Evolutionary conservation across 2,797 vertebrate genomes (phyloP).

Genomic region (Lutjanus argentimaculatus): DNA sequence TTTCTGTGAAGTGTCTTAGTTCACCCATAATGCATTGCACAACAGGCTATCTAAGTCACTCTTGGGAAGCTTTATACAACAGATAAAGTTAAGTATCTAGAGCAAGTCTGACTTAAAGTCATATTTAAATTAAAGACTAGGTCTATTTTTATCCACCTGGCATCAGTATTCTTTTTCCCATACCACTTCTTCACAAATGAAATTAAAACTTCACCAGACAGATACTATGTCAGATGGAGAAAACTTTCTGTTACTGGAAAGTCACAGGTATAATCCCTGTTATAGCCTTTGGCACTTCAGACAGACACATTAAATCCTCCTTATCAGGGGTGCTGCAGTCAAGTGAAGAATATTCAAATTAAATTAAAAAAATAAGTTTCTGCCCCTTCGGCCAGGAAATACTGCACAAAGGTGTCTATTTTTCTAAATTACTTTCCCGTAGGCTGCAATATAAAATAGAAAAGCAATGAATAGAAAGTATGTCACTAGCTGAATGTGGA

Average conservation of each 20-base stretch:
- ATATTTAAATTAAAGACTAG: no score
- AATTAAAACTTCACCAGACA: background rate
- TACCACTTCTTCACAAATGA: slow-evolving; percentile 1
- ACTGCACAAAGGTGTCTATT: background rate
- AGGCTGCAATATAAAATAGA: slow-evolving; percentile 19
- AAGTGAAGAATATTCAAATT: slow-evolving; percentile 30
- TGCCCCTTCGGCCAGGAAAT: slow-evolving; percentile 3
- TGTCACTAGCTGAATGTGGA: slow-evolving; percentile 30
- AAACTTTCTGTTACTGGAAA: slow-evolving; percentile 15
- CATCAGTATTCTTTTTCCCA: background rate
- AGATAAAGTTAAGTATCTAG: no score
- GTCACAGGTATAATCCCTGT: slow-evolving; percentile 26
- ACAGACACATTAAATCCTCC: slow-evolving; percentile 12
- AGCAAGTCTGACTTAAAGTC: no score
- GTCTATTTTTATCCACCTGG: no score
- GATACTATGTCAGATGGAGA: background rate
- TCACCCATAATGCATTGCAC: no score
- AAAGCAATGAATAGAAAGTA: slow-evolving; percentile 36
- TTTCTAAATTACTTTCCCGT: slow-evolving; percentile 17
- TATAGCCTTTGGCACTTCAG: slow-evolving; percentile 21
- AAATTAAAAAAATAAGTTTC: slow-evolving; percentile 12
- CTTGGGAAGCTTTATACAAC: no score
- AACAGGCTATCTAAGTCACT: no score
- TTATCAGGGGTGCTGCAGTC: slow-evolving; percentile 15
- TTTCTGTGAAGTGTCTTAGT: no score